Conservation (phyloP, 1,140 invertebrate genomes). For the Drosophila micromelanica region DNA sequence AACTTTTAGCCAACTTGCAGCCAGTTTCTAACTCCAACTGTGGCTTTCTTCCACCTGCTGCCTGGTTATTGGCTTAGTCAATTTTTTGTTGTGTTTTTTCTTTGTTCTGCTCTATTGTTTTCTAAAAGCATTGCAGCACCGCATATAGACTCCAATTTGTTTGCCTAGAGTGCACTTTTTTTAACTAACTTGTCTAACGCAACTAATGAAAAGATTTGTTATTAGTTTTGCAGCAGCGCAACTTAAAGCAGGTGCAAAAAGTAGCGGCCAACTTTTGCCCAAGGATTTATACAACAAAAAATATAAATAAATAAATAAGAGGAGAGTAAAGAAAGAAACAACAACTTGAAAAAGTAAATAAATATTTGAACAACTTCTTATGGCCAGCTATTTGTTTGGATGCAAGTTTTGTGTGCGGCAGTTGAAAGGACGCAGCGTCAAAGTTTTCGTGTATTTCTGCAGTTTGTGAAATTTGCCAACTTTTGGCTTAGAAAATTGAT, state of each 20-base stretch:
- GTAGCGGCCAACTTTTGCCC: slow-evolving; percentile 52
- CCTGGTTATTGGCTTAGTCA: slow-evolving; percentile 70
- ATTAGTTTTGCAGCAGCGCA: slow-evolving; percentile 62
- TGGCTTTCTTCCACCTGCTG: slow-evolving; percentile 11
- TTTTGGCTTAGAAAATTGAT: slow-evolving; percentile 72
- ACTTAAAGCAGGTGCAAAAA: slow-evolving; percentile 59
- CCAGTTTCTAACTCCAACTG: slow-evolving; percentile 29
- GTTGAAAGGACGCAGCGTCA: slow-evolving; percentile 51
- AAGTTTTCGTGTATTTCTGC: slow-evolving; percentile 61
- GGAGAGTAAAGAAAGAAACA: slow-evolving; percentile 45
- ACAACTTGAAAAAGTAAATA: slow-evolving; percentile 80
- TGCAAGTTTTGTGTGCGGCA: slow-evolving; percentile 54
- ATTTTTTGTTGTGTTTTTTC: slow-evolving; percentile 32
- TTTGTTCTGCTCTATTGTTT: slow-evolving; percentile 12
- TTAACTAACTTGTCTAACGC: slow-evolving; percentile 81
- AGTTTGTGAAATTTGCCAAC: slow-evolving; percentile 40
- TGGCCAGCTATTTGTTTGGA: slow-evolving; percentile 68
- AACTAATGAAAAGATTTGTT: slow-evolving; percentile 83
- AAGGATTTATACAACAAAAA: slow-evolving; percentile 58
- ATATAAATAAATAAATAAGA: slow-evolving; percentile 29
- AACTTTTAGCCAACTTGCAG: slow-evolving; percentile 49
- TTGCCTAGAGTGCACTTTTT: slow-evolving; percentile 72
- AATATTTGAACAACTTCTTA: slow-evolving; percentile 82
- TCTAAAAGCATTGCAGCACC: slow-evolving; percentile 3
- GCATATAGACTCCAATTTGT: slow-evolving; percentile 61